These are phyloP conservation scores for Lepidocyrtinus sp. DNA, from an alignment of 2,888 invertebrate species.

Conservation along the genomic window DNA sequence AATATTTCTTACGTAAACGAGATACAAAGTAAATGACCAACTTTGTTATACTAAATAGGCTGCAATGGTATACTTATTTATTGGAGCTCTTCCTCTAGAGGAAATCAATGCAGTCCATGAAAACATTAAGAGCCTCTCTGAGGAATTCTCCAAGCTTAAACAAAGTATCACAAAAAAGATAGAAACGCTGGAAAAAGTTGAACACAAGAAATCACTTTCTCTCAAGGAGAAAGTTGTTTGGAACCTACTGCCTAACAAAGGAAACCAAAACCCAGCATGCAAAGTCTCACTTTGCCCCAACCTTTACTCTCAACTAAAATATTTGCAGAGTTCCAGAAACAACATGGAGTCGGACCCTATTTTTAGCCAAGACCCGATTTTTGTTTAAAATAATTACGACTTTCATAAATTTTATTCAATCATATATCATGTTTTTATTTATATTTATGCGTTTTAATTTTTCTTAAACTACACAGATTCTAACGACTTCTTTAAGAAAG, in stretches of 20 bases:
- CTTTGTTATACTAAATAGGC: constrained; percentile 13
- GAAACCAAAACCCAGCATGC: not conserved
- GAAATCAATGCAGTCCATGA: constrained; percentile 11
- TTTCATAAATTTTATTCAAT: no score
- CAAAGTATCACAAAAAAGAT: no score
- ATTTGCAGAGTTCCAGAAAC: not conserved
- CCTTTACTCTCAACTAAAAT: not conserved
- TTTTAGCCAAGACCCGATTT: not conserved
- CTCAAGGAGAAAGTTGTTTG: no score
- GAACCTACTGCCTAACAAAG: not conserved
- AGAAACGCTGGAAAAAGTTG: no score
- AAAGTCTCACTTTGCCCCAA: not conserved
- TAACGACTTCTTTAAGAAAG: no score
- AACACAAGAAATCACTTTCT: no score
- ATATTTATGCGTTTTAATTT: no score
- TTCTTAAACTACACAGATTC: no score
- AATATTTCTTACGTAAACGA: no score
- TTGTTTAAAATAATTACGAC: not conserved
- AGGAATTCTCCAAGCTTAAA: no score
- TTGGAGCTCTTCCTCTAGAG: constrained; percentile 8
- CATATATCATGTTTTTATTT: no score
- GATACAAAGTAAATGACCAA: not conserved
- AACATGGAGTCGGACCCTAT: not conserved
- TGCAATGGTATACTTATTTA: constrained; percentile 36
- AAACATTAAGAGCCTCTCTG: not conserved